Percentiles rank a stretch among this genome's conserved stretches.
phyloP scores from a whole-genome alignment of 2,113 vertebrate genomes.

The Mungos mungo region DNA sequence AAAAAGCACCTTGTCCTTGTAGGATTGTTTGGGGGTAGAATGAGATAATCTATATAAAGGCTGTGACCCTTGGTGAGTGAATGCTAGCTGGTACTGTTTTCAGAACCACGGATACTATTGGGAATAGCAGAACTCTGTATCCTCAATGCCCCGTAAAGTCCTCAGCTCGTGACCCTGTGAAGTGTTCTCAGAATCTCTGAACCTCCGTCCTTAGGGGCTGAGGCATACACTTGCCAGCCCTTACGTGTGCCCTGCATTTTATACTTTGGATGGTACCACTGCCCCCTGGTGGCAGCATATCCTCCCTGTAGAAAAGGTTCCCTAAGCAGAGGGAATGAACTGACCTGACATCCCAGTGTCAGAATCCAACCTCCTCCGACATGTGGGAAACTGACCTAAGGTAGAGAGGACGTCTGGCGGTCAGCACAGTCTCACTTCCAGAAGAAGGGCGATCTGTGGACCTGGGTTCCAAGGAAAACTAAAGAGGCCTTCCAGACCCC shows the following conservation, averaged over 20 bases:
- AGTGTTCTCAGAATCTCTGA: not conserved
- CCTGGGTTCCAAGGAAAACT: not conserved
- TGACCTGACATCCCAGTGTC: not conserved
- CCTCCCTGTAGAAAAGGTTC: not conserved
- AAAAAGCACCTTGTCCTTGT: not conserved
- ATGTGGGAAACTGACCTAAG: not conserved
- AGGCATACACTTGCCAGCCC: not conserved
- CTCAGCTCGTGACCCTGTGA: not conserved
- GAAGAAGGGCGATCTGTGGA: not conserved
- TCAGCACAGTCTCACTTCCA: not conserved
- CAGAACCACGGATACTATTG: not conserved
- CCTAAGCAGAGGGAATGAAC: not conserved
- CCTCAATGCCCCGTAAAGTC: not conserved
- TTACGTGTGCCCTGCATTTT: not conserved
- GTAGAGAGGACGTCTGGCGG: not conserved
- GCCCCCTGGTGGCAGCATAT: conserved; percentile 61
- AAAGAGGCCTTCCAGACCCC: not conserved
- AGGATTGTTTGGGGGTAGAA: not conserved
- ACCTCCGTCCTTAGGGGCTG: not conserved
- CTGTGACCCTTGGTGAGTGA: not conserved
- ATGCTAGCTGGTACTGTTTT: not conserved
- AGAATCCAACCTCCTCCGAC: not conserved
- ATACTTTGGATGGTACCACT: not conserved
- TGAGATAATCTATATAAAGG: not conserved
- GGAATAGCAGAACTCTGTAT: not conserved